Evolutionary conservation across 2,888 invertebrate genomes (phyloP).

Genomic region (Pedicia rivosa): DNA sequence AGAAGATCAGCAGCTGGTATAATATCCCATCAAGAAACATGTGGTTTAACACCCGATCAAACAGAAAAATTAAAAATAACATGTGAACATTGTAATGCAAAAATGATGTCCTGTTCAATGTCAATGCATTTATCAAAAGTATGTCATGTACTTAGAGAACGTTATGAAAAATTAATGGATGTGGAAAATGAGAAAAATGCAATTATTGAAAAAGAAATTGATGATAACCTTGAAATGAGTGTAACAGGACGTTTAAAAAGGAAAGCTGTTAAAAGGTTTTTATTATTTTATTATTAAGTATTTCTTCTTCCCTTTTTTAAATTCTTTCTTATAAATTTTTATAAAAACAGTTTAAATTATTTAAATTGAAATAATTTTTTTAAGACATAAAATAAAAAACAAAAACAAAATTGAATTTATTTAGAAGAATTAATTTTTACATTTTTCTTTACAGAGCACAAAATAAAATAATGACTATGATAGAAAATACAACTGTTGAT

Average conservation of each 20-base stretch:
- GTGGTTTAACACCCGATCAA: conserved; percentile 16
- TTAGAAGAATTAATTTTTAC: too few species aligned
- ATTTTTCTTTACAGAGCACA: conserved; percentile 4
- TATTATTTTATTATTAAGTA: neutral
- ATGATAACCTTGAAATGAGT: conserved; percentile 13
- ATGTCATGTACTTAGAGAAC: neutral
- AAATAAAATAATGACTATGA: conserved; percentile 4
- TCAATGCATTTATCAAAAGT: neutral
- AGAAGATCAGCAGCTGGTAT: conserved; percentile 20
- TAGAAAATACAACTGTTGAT: conserved; percentile 1
- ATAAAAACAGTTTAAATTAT: too few species aligned
- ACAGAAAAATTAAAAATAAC: conserved; percentile 12
- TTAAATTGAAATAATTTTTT: too few species aligned
- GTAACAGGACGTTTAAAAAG: conserved; percentile 24
- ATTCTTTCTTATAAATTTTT: too few species aligned
- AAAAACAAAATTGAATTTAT: too few species aligned
- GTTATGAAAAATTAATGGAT: neutral
- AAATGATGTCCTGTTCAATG: too few species aligned
- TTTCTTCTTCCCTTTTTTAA: too few species aligned
- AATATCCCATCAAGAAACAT: conserved; percentile 21
- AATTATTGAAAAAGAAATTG: neutral
- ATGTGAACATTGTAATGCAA: conserved; percentile 21
- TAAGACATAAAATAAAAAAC: too few species aligned
- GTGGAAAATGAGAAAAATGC: neutral
- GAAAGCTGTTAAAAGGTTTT: conserved; percentile 22